Evolutionary conservation across 2,888 invertebrate genomes (phyloP).

Genomic region (Mongoloraphidia duomilia): DNA sequence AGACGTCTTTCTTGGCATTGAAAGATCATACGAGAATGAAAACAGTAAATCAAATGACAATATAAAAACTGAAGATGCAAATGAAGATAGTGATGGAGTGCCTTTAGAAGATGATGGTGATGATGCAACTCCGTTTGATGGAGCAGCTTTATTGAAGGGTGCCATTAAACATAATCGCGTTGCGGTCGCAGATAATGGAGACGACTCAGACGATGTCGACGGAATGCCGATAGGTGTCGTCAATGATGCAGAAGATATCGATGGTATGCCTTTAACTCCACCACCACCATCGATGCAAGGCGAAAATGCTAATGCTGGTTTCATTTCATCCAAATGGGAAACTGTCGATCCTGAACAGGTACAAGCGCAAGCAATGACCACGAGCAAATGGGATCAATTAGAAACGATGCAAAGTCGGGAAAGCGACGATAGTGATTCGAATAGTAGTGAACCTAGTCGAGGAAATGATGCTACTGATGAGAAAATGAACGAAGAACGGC

Average conservation of each 20-base stretch:
- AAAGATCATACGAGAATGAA: slow-evolving; percentile 7
- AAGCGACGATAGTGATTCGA: slow-evolving; percentile 7
- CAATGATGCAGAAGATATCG: slow-evolving; percentile 44
- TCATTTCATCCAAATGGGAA: slow-evolving; percentile 94
- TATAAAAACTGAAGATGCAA: slow-evolving; percentile 15
- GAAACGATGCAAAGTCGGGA: slow-evolving; percentile 33
- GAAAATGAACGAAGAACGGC: slow-evolving; percentile 46
- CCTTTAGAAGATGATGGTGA: slow-evolving; percentile 40
- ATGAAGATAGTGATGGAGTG: slow-evolving; percentile 57
- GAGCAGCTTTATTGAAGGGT: slow-evolving; percentile 64
- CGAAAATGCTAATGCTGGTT: slow-evolving; percentile 35
- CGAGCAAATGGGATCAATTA: slow-evolving; percentile 76
- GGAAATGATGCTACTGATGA: not conserved
- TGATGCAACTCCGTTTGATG: slow-evolving; percentile 57
- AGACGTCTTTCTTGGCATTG: slow-evolving; percentile 78
- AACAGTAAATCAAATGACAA: not conserved
- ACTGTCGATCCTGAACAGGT: slow-evolving; percentile 78
- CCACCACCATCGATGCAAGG: slow-evolving; percentile 7
- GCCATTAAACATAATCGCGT: slow-evolving; percentile 37
- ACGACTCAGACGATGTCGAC: slow-evolving; percentile 44
- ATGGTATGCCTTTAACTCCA: slow-evolving; percentile 46
- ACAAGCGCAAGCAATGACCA: slow-evolving; percentile 71
- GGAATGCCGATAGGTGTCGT: slow-evolving; percentile 40
- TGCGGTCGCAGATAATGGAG: not conserved
- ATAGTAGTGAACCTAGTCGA: not conserved